Evolutionary conservation across 1,140 invertebrate species (phyloP).

Genomic region (Drosophila tristis): DNA sequence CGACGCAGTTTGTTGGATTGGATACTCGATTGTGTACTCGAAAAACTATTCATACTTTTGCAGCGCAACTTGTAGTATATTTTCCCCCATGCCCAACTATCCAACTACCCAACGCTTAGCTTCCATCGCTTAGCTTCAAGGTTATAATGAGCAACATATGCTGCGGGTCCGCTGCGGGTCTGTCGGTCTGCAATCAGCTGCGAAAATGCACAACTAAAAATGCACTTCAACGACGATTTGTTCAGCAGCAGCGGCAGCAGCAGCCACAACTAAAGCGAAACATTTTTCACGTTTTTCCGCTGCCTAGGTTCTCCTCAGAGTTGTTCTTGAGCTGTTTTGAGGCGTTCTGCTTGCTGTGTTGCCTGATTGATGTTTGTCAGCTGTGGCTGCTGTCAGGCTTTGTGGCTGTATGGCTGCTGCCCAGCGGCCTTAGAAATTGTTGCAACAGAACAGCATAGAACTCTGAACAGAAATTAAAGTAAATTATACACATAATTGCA

Average conservation of each 20-base stretch:
- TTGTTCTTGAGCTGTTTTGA: slow-evolving; percentile 67
- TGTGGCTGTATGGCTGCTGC: slow-evolving; percentile 12
- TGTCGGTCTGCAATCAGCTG: slow-evolving; percentile 68
- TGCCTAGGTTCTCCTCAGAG: slow-evolving; percentile 25
- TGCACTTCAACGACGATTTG: slow-evolving; percentile 66
- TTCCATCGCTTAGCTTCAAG: slow-evolving; percentile 44
- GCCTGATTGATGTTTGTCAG: slow-evolving; percentile 79
- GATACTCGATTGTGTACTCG: slow-evolving; percentile 28
- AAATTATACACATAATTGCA: slow-evolving; percentile 74
- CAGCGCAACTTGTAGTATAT: slow-evolving; percentile 37
- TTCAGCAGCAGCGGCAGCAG: slow-evolving; percentile 50
- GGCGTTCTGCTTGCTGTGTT: slow-evolving; percentile 67
- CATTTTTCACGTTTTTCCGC: slow-evolving; percentile 78
- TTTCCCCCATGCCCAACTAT: not conserved
- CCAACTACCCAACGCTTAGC: not conserved
- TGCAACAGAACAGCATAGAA: slow-evolving; percentile 46
- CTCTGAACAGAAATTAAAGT: slow-evolving; percentile 63
- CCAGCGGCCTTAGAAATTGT: slow-evolving; percentile 59
- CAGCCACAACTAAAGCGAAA: slow-evolving; percentile 45
- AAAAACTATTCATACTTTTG: slow-evolving; percentile 42
- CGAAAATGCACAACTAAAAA: slow-evolving; percentile 54
- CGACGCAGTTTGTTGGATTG: slow-evolving; percentile 43
- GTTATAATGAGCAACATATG: slow-evolving; percentile 76
- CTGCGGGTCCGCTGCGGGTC: slow-evolving; percentile 49
- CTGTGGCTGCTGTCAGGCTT: slow-evolving; percentile 26